Percentiles rank a stretch among this genome's conserved stretches.
These are phyloP conservation scores for Motacilla alba DNA, from an alignment of 2,113 vertebrate genomes.

Conservation along the genomic window DNA sequence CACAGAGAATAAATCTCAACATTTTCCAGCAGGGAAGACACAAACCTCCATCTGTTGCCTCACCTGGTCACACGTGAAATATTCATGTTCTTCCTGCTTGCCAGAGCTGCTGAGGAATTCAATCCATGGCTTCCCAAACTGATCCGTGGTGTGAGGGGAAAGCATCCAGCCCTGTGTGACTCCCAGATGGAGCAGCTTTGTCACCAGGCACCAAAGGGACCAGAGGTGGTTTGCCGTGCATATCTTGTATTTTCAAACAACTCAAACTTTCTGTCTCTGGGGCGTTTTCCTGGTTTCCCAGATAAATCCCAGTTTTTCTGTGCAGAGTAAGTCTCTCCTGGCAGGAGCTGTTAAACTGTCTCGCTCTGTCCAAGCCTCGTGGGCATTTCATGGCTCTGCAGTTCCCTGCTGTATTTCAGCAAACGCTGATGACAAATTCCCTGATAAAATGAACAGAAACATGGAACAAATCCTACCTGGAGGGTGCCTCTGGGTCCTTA, in stretches of 20 bases:
- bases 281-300: background rate
- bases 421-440: background rate
- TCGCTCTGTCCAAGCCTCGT: background rate
- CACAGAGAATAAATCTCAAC: fast-evolving
- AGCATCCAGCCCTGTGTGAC: background rate
- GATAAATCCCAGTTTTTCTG: background rate
- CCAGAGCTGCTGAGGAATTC: constrained; percentile 1
- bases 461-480: background rate
- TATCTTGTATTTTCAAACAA: background rate
- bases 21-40: background rate
- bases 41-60: background rate
- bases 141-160: background rate
- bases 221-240: background rate
- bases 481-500: background rate
- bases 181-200: background rate
- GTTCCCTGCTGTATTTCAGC: background rate
- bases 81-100: background rate
- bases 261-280: background rate
- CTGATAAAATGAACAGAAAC: background rate
- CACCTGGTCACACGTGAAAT: constrained; percentile 40
- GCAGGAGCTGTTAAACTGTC: background rate
- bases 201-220: background rate
- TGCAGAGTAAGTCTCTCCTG: background rate
- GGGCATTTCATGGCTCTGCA: background rate
- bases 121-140: background rate